Base-by-base conservation (phyloP, 2,888 invertebrate genomes). In the Machimus rusticus region DNA sequence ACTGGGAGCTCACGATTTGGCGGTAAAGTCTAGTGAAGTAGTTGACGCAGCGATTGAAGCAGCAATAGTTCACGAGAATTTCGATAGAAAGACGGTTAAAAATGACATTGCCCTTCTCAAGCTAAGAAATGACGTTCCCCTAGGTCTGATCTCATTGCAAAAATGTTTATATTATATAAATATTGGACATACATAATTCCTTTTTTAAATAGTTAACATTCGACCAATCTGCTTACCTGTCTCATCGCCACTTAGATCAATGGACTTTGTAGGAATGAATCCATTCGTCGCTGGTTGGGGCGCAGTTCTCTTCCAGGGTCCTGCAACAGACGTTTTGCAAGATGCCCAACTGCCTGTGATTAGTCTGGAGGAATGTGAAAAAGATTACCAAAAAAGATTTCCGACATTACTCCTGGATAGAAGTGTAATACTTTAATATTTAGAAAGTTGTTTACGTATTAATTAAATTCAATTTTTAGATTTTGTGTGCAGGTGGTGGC, bases 211-310 rank as follows among this genome's bases (percentile, higher is more conserved):
- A 87, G 87, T n/a, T 31, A 81, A 74, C 51, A 95, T 97, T 86
- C 94, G 93, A 88, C 96, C 97, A 0, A 95, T 97, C 89, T 98
- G 98, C 91, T 93, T 98, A 77, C 98, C 98, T 0, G 91, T 93
- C 39, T 91, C 93, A 66, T 92, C 93, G 0, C 93, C 94, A 16
- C 90, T 95, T 77, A 92, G 94, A 85, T 92, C 93, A 0, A 93
- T 92, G 74, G 93, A 92, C 84, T 95, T 93, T 14, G 90, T 91
- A 9, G 91, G 93, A 93, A 89, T 94, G 93, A 94, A 93, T 89
- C 96, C 96, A 0, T 95, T 96, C 90, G 94, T 98, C 5, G 96
- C 96, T 34, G 92, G 98, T 28, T 98, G 97, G 97, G 98, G 98
- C 16, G 94, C 96, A 9, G 92, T 95, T 0, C 92, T 93, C 86